Evolutionary conservation across 1,140 invertebrate genomes (phyloP).

Genomic region (Heliconius congener): DNA sequence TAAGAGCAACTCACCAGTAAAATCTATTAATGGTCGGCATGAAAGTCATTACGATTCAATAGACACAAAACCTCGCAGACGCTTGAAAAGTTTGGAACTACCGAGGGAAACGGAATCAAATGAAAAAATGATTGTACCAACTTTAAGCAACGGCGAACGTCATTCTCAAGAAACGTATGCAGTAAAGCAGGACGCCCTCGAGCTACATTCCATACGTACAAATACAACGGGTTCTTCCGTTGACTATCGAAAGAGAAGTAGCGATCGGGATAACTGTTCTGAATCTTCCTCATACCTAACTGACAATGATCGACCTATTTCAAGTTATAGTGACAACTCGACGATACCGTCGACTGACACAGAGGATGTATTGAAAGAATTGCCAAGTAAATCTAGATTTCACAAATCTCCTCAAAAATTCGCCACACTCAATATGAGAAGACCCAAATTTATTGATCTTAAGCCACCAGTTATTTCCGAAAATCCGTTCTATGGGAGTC

Average conservation of each 20-base stretch:
- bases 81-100: conserved; percentile 69
- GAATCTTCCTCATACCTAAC: conserved; percentile 77
- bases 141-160: conserved; percentile 69
- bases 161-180: conserved; percentile 61
- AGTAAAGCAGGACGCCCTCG: conserved; percentile 62
- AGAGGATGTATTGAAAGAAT: conserved; percentile 77
- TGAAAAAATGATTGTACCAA: conserved; percentile 62
- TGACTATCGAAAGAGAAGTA: conserved; percentile 72
- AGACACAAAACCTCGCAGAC: conserved; percentile 72
- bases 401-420: conserved; percentile 79
- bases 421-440: conserved; percentile 74
- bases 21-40: conserved; percentile 59
- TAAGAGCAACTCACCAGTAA: conserved; percentile 67
- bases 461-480: conserved; percentile 61
- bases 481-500: conserved; percentile 71
- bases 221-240: conserved; percentile 68
- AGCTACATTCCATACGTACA: conserved; percentile 74
- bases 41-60: conserved; percentile 79
- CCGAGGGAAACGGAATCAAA: conserved; percentile 56
- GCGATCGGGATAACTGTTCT: conserved; percentile 77
- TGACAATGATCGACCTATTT: conserved; percentile 76
- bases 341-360: conserved; percentile 78
- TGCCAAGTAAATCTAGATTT: conserved; percentile 77
- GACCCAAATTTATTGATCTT: conserved; percentile 79
- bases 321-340: conserved; percentile 78